Evolutionary conservation across 2,113 vertebrate genomes (phyloP), one percentile per base, ranked within the genome.

Genomic region (Chamaea fasciata): DNA sequence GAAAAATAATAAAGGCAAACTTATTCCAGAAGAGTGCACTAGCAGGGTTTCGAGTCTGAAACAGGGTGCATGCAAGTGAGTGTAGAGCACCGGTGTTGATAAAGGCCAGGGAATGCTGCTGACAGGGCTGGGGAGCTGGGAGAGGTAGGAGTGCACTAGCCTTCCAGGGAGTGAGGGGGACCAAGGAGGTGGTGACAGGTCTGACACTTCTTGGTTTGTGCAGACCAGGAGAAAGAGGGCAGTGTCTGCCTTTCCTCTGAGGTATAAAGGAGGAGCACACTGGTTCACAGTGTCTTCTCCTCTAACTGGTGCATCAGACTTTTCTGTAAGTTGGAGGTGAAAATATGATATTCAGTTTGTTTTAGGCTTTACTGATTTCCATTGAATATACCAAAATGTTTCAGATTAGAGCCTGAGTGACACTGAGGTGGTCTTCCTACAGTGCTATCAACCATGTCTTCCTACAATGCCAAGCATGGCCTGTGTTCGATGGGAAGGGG

Each of bases 141-240:
- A 84, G 13, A 24, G 71, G 28, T 41, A 13, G 19, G 31, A 71
- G 21, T 1, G 2, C 4, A 1, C 21, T 70, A 30, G 31, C 27
- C 19, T 33, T 42, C 3, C 2, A 22, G 35, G n/a, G 10, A 24
- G 3, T 2, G 17, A 16, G 24, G 4, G 3, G 7, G 5, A 5
- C 15, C 39, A 15, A 31, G 35, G 35, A 55, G 4, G 11, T 19
- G 31, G 17, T 49, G 56, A 28, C 30, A 20, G 6, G 0, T 64
- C 41, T 49, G 55, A 16, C 50, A 20, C 20, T 7, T 13, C 20
- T 55, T 52, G 17, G 8, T 49, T 21, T 67, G 27, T 69, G 41
- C 39, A 57, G 50, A 44, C 17, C 16, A 22, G 18, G 22, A 18
- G 52, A 31, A 41, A 47, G 28, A 28, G 19, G 6, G 4, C 2